These are phyloP conservation scores for Anguilla megastoma DNA, from an alignment of 2,797 vertebrate genomes.

Conservation along the genomic window DNA sequence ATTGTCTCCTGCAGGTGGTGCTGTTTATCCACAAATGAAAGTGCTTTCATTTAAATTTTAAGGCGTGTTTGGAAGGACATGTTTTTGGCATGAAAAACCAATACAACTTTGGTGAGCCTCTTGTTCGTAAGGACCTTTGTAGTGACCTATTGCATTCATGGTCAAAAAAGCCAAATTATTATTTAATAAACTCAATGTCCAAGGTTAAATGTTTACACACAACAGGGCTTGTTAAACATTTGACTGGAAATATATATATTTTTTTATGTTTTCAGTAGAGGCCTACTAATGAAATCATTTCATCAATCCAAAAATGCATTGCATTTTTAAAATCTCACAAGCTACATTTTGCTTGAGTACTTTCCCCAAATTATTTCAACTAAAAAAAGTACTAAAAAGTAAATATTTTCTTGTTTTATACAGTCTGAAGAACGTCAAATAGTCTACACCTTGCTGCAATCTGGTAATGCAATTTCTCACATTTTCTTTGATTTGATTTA, in stretches of 20 bases:
- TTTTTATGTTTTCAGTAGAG: no score
- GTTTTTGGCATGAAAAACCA: no score
- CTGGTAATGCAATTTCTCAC: background rate
- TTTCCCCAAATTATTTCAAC: background rate
- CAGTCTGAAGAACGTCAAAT: background rate
- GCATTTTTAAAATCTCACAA: background rate
- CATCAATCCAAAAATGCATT: background rate
- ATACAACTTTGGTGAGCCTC: no score
- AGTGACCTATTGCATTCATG: no score
- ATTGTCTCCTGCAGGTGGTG: background rate
- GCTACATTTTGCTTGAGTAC: background rate
- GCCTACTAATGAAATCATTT: background rate
- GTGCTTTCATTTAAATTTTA: no score
- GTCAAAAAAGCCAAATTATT: no score
- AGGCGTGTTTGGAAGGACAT: no score
- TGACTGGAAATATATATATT: no score
- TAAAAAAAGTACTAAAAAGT: background rate
- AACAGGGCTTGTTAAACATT: no score
- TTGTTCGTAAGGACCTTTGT: no score
- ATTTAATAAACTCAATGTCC: no score
- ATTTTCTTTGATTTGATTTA: background rate
- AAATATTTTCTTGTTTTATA: background rate
- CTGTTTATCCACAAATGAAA: background rate
- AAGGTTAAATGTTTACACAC: no score
- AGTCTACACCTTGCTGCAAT: background rate